These are phyloP conservation scores for Ataeniobius toweri DNA, from an alignment of 2,797 vertebrate species.

Conservation along the genomic window DNA sequence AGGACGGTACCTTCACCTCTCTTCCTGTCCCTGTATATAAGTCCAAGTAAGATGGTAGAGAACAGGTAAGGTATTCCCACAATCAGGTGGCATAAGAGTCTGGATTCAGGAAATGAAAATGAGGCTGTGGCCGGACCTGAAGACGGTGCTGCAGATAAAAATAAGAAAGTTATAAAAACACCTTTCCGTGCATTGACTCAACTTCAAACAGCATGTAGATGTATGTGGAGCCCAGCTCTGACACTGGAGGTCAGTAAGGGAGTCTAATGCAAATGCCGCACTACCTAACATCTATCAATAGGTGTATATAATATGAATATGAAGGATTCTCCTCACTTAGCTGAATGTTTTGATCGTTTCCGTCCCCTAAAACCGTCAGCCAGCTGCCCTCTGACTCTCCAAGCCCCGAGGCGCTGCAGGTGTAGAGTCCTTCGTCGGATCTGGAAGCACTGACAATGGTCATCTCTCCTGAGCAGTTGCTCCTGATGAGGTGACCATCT, in stretches of 20 bases:
- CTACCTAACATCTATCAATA: not conserved
- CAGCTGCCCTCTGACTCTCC: slow-evolving; percentile 41
- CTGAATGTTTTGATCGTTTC: not conserved
- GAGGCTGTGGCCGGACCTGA: not conserved
- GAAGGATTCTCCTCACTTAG: not conserved
- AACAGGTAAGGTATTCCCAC: slow-evolving; percentile 54
- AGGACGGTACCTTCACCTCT: slow-evolving; percentile 24
- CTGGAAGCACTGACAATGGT: slow-evolving; percentile 6
- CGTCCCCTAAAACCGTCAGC: slow-evolving; percentile 51
- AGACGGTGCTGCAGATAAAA: slow-evolving; percentile 9
- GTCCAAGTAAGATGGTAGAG: slow-evolving; percentile 55
- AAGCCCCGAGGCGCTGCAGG: slow-evolving; percentile 31
- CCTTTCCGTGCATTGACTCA: not conserved
- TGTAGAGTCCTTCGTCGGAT: slow-evolving; percentile 55
- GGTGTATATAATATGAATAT: not conserved
- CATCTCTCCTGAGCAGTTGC: slow-evolving; percentile 28
- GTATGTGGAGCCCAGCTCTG: not conserved
- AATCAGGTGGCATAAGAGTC: slow-evolving; percentile 36
- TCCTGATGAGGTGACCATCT: slow-evolving; percentile 27
- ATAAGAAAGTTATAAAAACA: not conserved
- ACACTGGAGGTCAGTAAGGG: not conserved
- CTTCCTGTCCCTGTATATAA: slow-evolving; percentile 49
- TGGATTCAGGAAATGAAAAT: not conserved
- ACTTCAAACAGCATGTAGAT: not conserved
- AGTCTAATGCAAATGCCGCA: not conserved